Evolutionary conservation across 2,797 vertebrate genomes (phyloP), one percentile per base, ranked within the genome.

Genomic region (Melanogrammus aeglefinus): DNA sequence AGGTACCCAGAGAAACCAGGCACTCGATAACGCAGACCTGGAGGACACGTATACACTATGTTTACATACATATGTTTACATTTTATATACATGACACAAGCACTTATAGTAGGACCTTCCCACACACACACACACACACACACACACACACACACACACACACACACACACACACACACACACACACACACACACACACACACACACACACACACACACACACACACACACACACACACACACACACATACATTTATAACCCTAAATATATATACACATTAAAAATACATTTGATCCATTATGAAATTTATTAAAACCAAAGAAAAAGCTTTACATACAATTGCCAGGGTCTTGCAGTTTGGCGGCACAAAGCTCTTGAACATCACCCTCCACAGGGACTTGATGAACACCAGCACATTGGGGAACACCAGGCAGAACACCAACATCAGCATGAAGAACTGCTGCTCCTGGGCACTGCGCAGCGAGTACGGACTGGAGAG

Each of bases 371-470:
- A 95, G 81, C 82, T 94, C 86, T 93, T 94, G 90, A 95, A 95
- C 75, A 91, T 79, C 86, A 91, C 93, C 31, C 91, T 94, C 95
- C 95, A 95, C 51, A 95, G 81, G 0, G 92, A 94, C 85, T 95
- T 95, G 0, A 94, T 2, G 70, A 95, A 94, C 73, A 94, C 88
- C 84, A 95, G 85, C 63, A 95, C n/a, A 84, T 95, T 95, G n/a
- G 95, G 95, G 31, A 81, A 93, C 75, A 94, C 84, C 69, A 95
- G 83, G 72, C 88, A 91, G 82, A 93, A 94, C 79, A 93, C 91
- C 85, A 95, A 13, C 92, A 95, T 92, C 73, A 95, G 87, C 70
- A 88, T 84, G 86, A 93, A 95, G 76, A 94, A 93, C 88, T 95
- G 94, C 70, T 75, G 84, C 9, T 95, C 92, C 38, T 88, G 86